Evolutionary conservation across 2,113 vertebrate genomes (phyloP).

Genomic region (Plotosus lineatus): DNA sequence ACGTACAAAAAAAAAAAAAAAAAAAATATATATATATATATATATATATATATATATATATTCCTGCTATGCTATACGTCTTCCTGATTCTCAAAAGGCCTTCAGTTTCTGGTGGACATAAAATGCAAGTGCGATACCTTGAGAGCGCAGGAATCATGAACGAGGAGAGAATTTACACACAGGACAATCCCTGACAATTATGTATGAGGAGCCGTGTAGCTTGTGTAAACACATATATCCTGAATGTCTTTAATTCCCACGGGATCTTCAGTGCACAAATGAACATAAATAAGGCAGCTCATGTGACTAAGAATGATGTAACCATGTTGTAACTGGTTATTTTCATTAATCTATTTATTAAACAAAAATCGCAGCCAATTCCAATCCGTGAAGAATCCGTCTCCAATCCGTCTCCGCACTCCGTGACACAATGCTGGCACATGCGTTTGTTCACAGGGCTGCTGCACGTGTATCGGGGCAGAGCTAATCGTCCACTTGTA

Average conservation of each 20-base stretch:
- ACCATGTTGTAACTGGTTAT: too few species aligned
- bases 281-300: conserved; percentile 58
- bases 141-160: conserved; percentile 24
- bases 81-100: conserved; percentile 49
- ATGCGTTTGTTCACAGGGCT: too few species aligned
- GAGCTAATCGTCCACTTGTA: too few species aligned
- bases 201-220: conserved; percentile 8
- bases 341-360: too few species aligned
- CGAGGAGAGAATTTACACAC: conserved; percentile 1
- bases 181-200: conserved; percentile 12
- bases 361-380: too few species aligned
- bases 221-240: conserved; percentile 45
- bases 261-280: conserved; percentile 51
- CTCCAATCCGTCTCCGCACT: too few species aligned
- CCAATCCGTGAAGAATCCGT: too few species aligned
- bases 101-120: conserved; percentile 36
- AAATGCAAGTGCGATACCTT: conserved; percentile 56
- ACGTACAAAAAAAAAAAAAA: too few species aligned
- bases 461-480: too few species aligned
- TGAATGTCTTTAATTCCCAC: conserved; percentile 43
- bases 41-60: too few species aligned
- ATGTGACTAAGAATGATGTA: conserved; percentile 27
- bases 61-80: not conserved
- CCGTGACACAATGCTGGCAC: too few species aligned
- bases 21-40: too few species aligned